phyloP scores from a whole-genome alignment of 2,797 vertebrate species.

The Nasua narica region DNA sequence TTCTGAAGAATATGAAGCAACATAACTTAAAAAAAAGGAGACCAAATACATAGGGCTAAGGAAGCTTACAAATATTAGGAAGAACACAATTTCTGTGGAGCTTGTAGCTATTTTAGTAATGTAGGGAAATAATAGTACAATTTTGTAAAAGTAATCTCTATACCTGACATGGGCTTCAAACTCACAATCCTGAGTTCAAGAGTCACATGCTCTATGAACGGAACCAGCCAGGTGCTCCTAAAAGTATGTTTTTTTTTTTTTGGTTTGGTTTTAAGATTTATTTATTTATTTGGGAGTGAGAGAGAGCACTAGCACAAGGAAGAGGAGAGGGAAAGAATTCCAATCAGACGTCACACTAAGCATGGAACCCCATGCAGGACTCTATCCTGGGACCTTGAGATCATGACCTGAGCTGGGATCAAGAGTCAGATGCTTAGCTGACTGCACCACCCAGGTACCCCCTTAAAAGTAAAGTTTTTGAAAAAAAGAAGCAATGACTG shows the following conservation, averaged over 20 bases:
- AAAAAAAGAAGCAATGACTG: neutral
- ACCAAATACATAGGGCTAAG: neutral
- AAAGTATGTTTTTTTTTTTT: neutral
- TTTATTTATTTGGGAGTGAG: neutral
- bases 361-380: neutral
- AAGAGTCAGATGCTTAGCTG: neutral
- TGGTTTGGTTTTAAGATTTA: neutral
- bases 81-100: neutral
- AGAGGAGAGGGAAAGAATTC: neutral
- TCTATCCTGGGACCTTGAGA: neutral
- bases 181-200: neutral
- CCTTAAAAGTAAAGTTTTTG: neutral
- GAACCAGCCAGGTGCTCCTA: neutral
- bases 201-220: neutral
- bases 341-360: neutral
- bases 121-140: neutral
- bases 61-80: neutral
- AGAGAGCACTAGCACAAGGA: neutral
- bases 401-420: neutral
- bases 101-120: neutral
- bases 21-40: neutral
- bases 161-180: neutral
- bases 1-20: neutral
- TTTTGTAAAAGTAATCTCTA: neutral
- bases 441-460: neutral